Conservation (phyloP, 1,140 invertebrate genomes). For the Gonioctena quinquepunctata region DNA sequence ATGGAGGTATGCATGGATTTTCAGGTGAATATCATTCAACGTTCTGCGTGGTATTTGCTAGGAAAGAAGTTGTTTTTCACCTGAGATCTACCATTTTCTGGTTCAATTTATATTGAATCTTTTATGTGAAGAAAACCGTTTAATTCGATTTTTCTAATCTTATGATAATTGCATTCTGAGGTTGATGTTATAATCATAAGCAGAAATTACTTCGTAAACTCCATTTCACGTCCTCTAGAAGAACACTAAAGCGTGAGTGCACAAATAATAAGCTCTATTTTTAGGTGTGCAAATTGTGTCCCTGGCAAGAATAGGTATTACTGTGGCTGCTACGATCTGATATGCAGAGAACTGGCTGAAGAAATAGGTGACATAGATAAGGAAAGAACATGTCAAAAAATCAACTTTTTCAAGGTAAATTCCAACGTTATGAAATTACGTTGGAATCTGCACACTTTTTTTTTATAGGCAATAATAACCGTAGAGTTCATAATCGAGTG, state of each 20-base stretch:
- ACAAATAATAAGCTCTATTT: background rate
- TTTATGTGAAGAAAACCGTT: too few species aligned
- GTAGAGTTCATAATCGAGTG: background rate
- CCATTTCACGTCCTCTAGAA: background rate
- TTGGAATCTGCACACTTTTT: background rate
- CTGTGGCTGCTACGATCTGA: conserved; percentile 32
- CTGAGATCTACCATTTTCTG: too few species aligned
- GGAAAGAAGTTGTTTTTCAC: too few species aligned
- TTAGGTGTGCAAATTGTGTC: conserved; percentile 24
- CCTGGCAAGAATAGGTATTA: conserved; percentile 28
- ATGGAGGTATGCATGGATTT: too few species aligned
- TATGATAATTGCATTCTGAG: too few species aligned
- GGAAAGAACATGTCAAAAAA: conserved; percentile 1
- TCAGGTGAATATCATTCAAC: too few species aligned
- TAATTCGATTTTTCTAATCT: too few species aligned
- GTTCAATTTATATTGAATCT: too few species aligned
- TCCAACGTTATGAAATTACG: background rate
- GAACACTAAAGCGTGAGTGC: background rate
- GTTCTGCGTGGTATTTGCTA: too few species aligned
- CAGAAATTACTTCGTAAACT: background rate
- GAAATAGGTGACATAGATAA: background rate
- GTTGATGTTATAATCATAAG: background rate
- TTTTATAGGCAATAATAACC: background rate
- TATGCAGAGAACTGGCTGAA: conserved; percentile 29
- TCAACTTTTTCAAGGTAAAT: background rate